phyloP scores from a whole-genome alignment of 2,113 vertebrate species.

The Otus sunia region DNA sequence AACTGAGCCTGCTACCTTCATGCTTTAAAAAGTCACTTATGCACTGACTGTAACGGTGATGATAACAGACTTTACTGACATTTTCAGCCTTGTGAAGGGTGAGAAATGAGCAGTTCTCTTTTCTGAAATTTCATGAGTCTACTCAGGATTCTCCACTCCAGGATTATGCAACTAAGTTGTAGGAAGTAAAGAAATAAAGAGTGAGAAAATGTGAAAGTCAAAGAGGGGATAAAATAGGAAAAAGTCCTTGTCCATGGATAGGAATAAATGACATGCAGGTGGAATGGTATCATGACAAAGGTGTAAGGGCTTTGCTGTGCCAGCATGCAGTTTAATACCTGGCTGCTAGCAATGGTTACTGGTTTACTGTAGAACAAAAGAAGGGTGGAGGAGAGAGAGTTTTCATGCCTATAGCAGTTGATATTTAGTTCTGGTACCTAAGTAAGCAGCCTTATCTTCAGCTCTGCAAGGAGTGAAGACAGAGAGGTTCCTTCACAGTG shows the following conservation, averaged over 20 bases:
- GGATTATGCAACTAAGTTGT: neutral
- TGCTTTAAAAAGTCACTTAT: neutral
- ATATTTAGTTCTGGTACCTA: neutral
- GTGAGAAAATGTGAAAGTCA: neutral
- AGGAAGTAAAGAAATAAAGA: neutral
- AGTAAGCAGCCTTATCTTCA: neutral
- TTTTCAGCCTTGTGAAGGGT: neutral
- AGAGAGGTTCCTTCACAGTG: neutral
- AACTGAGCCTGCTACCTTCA: neutral
- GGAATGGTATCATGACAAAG: neutral
- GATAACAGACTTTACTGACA: neutral
- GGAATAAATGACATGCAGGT: neutral
- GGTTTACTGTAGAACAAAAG: neutral
- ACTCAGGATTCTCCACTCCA: neutral
- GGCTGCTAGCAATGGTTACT: neutral
- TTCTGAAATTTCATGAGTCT: neutral
- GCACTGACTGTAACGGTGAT: neutral
- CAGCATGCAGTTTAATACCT: fast-evolving
- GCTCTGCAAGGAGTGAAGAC: neutral
- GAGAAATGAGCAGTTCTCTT: neutral
- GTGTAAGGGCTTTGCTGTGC: neutral
- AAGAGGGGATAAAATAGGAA: neutral
- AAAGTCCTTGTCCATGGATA: neutral
- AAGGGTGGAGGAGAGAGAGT: neutral
- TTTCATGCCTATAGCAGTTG: neutral